Conservation (phyloP, 92 coral and sea anemone species). For the Zoanthus sociatus region DNA sequence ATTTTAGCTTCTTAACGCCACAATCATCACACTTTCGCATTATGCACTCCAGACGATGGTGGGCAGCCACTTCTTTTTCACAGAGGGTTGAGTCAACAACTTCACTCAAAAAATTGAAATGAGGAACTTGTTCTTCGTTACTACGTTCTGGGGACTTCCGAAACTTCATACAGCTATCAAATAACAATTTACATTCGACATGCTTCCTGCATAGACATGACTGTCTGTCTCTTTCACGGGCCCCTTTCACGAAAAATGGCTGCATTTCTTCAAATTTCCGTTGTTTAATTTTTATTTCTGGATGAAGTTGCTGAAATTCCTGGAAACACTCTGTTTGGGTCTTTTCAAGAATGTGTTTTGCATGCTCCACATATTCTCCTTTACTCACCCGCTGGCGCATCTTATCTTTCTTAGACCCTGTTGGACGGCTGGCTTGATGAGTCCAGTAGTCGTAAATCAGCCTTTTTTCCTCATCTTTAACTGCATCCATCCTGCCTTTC, state of each 20-base stretch:
- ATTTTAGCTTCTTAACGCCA: constrained; percentile 53
- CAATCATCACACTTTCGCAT: constrained; percentile 62
- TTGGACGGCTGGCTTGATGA: constrained; percentile 45
- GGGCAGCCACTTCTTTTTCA: constrained; percentile 22
- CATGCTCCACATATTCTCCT: constrained; percentile 52
- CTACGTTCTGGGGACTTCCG: constrained; percentile 10
- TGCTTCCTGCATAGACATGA: constrained; percentile 21
- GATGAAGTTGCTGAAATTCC: constrained; percentile 56
- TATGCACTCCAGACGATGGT: constrained; percentile 56
- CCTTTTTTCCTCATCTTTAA: constrained; percentile 8
- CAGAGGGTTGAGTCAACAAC: constrained; percentile 14
- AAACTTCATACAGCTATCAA: constrained; percentile 17
- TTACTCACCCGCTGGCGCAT: constrained; percentile 36
- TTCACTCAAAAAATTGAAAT: constrained; percentile 5
- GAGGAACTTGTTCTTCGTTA: constrained; percentile 33
- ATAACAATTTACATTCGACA: not conserved
- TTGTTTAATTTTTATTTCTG: constrained; percentile 41
- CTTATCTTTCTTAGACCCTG: constrained; percentile 49
- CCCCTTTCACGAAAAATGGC: constrained; percentile 61
- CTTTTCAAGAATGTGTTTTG: constrained; percentile 66
- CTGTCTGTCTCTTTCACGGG: constrained; percentile 52
- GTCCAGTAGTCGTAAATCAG: constrained; percentile 47
- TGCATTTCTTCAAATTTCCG: constrained; percentile 60
- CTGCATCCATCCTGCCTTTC: constrained; percentile 42
- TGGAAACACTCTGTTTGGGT: constrained; percentile 64